phyloP scores from a whole-genome alignment of 2,113 vertebrate genomes.

The Alligator mississippiensis region DNA sequence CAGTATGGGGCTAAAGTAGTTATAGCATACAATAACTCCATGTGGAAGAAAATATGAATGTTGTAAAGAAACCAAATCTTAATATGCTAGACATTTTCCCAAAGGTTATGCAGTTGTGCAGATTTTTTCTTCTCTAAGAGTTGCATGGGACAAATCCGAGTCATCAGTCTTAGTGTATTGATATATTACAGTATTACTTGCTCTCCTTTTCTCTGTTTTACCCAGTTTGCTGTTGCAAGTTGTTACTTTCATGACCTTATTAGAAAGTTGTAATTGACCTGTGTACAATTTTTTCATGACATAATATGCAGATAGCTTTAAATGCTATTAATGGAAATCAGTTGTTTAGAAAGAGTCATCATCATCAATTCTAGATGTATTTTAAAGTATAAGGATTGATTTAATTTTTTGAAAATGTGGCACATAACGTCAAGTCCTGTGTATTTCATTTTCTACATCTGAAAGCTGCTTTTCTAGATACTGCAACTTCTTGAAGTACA shows the following conservation, averaged over 20 bases:
- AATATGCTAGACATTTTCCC: too few species aligned
- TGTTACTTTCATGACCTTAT: not conserved
- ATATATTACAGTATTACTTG: not conserved
- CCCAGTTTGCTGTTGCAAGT: not conserved
- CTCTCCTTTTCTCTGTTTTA: not conserved
- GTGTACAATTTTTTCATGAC: conserved; percentile 1
- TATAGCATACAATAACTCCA: not conserved
- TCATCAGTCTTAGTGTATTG: not conserved
- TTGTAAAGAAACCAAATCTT: too few species aligned
- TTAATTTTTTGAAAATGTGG: conserved; percentile 19
- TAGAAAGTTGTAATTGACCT: not conserved
- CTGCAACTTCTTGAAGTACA: conserved; percentile 20
- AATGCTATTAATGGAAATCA: conserved; percentile 33
- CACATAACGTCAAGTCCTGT: not conserved
- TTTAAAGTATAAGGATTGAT: not conserved
- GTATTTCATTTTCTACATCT: not conserved
- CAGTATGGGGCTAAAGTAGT: not conserved
- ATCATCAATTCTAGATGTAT: not conserved
- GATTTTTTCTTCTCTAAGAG: not conserved
- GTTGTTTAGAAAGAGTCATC: too few species aligned
- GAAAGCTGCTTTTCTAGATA: not conserved
- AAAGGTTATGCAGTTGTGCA: too few species aligned
- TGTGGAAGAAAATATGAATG: too few species aligned
- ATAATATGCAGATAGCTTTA: conserved; percentile 30
- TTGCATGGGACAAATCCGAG: not conserved